Percentiles rank a stretch among this genome's conserved stretches.
phyloP scores from a whole-genome alignment of 2,113 vertebrate species.

The Calidris pygmaea region DNA sequence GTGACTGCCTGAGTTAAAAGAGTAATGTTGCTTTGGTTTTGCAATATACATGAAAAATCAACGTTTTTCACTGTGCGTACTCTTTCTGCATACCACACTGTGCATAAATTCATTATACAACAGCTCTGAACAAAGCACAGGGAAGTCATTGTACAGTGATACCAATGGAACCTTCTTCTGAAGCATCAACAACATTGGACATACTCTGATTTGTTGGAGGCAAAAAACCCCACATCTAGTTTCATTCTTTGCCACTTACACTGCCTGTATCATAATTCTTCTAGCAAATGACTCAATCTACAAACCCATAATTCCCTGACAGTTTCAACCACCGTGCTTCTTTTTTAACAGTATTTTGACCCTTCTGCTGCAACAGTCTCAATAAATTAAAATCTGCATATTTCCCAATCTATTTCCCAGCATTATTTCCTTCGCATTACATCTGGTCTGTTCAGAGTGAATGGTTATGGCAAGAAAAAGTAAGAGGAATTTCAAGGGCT shows the following conservation, averaged over 20 bases:
- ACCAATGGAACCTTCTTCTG: not conserved
- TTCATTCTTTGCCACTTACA: not conserved
- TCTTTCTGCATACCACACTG: not conserved
- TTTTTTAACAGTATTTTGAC: not conserved
- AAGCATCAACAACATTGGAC: not conserved
- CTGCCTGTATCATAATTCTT: not conserved
- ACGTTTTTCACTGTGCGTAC: not conserved
- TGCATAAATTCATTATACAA: not conserved
- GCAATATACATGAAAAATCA: conserved; percentile 8
- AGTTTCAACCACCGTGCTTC: not conserved
- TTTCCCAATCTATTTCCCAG: not conserved
- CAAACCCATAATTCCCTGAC: not conserved
- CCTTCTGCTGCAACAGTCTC: not conserved
- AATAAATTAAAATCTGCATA: not conserved
- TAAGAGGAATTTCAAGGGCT: not conserved
- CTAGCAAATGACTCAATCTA: not conserved
- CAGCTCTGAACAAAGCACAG: not conserved
- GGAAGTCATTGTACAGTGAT: not conserved
- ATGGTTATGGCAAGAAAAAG: not conserved
- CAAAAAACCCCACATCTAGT: not conserved
- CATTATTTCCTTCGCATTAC: not conserved
- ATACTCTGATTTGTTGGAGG: not conserved
- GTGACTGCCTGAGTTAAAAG: not conserved
- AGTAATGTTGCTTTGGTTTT: conserved; percentile 2
- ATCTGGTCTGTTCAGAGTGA: not conserved